Evolutionary conservation across 2,797 vertebrate genomes (phyloP), one percentile per base, ranked within the genome.

Genomic region (Amniataba percoides): DNA sequence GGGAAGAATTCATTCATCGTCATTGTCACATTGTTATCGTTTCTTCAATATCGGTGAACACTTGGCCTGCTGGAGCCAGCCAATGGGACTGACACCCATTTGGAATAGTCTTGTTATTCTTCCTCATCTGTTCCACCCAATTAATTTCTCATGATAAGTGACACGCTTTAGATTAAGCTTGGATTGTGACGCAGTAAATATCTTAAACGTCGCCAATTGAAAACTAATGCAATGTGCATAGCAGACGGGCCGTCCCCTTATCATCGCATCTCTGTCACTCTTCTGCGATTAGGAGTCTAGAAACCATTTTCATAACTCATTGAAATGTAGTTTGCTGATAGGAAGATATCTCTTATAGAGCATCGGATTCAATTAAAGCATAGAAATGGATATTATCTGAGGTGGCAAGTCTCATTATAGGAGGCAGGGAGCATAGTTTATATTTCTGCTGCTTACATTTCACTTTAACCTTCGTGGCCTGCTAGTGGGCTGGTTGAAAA

Each of bases 81-180:
- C 62, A 39, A 61, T 21, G 36, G 49, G 70, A 46, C 63, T 71
- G 68, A 79, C 77, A 74, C 80, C 68, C 62, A 69, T 85, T 76
- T 77, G 74, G 53, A 84, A 58, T 40, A 23, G 25, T 74, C 70
- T 81, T 84, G 59, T 88, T 85, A 78, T 87, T 89, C 51, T 70
- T 87, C 70, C 73, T 73, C 85, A 90, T 90, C 88, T 88, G 84
- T 83, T 90, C 82, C 58, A 40, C 71, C 72, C 74, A 80, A 87
- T 91, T 88, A 72, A 78, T 78, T 84, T 84, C 71, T 81, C 74
- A 72, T 74, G 81, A 85, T 88, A 85, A 88, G 56, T 45, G 73
- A 81, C 77, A 83, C 53, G 57, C 86, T 91, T 88, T 73, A 86
- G 82, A 91, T 90, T 82, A 62, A 71, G 64, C 65, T 64, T 39